phyloP scores from a whole-genome alignment of 1,140 invertebrate species.

The Hyphantria cunea region DNA sequence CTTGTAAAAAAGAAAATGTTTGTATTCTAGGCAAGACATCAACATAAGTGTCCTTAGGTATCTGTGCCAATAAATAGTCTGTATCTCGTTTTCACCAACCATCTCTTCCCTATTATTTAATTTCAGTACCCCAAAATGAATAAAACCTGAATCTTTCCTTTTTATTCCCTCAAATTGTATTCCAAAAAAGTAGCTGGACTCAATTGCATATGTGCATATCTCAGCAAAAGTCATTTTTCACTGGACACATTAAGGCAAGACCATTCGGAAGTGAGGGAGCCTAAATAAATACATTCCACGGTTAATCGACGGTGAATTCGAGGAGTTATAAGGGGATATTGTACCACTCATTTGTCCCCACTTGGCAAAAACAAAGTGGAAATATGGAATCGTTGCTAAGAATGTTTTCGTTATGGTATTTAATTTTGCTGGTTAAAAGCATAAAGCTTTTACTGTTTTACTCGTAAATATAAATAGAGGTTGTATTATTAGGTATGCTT shows the following conservation, averaged over 20 bases:
- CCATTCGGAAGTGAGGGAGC: slow-evolving; percentile 42
- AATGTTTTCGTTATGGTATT: slow-evolving; percentile 1
- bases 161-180: background rate
- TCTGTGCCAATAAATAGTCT: too few relatives aligned
- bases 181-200: background rate
- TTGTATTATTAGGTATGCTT: too few relatives aligned
- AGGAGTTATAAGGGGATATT: slow-evolving; percentile 47
- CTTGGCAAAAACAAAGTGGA: slow-evolving; percentile 36
- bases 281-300: slow-evolving; percentile 66
- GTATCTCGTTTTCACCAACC: too few relatives aligned
- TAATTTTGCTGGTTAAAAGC: background rate
- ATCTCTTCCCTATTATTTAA: too few relatives aligned
- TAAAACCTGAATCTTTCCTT: background rate
- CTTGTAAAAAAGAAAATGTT: too few relatives aligned
- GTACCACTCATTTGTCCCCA: slow-evolving; percentile 42
- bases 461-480: too few relatives aligned
- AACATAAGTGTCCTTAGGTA: too few relatives aligned
- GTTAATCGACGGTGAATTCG: slow-evolving; percentile 65
- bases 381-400: slow-evolving; percentile 11
- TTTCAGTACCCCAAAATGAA: too few relatives aligned
- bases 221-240: slow-evolving; percentile 31
- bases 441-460: background rate
- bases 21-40: too few relatives aligned
- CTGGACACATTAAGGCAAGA: slow-evolving; percentile 34
- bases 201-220: slow-evolving; percentile 36